These are phyloP conservation scores for Callitettix versicolor DNA, from an alignment of 1,140 invertebrate genomes.

Conservation along the genomic window DNA sequence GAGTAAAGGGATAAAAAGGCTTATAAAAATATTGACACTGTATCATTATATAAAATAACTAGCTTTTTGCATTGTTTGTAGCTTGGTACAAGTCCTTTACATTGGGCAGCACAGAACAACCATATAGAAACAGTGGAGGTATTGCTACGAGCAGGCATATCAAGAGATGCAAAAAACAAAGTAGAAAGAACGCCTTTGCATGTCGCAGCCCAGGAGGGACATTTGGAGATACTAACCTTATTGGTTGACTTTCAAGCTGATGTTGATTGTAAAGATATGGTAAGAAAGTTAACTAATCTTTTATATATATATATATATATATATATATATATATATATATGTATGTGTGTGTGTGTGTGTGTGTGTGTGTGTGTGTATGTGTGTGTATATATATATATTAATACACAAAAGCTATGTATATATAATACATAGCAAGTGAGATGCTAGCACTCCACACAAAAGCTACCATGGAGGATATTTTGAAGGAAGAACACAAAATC, in stretches of 20 bases:
- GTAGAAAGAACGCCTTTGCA: conserved; percentile 85
- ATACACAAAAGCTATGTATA: conserved; percentile 11
- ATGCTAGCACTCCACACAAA: too few relatives aligned
- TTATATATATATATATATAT: too few relatives aligned
- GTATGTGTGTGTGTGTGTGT: too few relatives aligned
- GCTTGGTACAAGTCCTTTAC: conserved; percentile 81
- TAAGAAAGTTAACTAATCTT: too few relatives aligned
- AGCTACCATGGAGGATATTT: too few relatives aligned
- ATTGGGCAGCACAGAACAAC: conserved; percentile 74
- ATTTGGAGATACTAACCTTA: conserved; percentile 62
- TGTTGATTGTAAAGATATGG: conserved; percentile 75
- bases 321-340: too few relatives aligned
- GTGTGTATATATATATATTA: too few relatives aligned
- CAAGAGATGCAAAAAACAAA: conserved; percentile 80
- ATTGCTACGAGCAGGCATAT: conserved; percentile 69
- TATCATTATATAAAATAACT: neutral
- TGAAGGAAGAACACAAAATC: too few relatives aligned
- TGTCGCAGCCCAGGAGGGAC: conserved; percentile 76
- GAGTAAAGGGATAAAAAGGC: neutral
- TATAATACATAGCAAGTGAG: too few relatives aligned
- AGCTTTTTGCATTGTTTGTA: conserved; percentile 30
- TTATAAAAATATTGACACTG: neutral
- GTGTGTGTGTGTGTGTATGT: too few relatives aligned
- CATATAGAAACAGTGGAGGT: conserved; percentile 72
- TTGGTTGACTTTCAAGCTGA: conserved; percentile 68